Base-by-base conservation (phyloP, 1,140 invertebrate species). In the Drosophila kanapiae region DNA sequence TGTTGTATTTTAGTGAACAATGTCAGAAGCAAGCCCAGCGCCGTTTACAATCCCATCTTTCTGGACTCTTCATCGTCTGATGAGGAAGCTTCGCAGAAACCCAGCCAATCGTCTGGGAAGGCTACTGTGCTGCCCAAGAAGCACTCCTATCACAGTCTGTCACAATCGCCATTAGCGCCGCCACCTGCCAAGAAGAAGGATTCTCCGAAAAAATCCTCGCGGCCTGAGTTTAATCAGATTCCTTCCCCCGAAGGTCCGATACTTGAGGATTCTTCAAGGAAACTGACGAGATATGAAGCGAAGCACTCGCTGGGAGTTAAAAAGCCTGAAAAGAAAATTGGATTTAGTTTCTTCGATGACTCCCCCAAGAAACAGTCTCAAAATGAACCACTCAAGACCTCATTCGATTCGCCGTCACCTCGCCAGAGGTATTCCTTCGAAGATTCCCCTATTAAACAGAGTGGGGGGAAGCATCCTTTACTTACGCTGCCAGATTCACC, bases 11-110 rank as follows among this genome's bases (percentile, higher is more conserved):
- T 8, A 77, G 47, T 10, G 6, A 35, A 31, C 29, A 58, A 11
- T 43, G 80, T 42, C 8, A 80, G 29, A 11, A 75, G 16, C 31
- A 16, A 62, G 14, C 62, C 45, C 35, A 48, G 14, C 23, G 58
- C 56, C 59, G 69, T 82, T 9, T 85, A 77, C 16, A 92, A 92
- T 70, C 91, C 91, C 29, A 91, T 92, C 23, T 92, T 91, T 75
- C 63, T 92, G n/a, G 91, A 92, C 61, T 88, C 91, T 14, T 92
- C 84, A 2, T 91, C 84, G n/a, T 82, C 83, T 4, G 91, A 92
- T 29, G 91, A 92, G 27, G 91, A 92, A 35, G 49, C 61, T n/a
- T 29, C 57, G 0, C 40, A 62, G 33, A 76, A 7, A 42, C 27
- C 38, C 10, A 42, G 29, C 10, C 31, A 33, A 59, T 43, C 53